A percentile compares a stretch with the other conserved stretches of the same genome.
phyloP scores from a whole-genome alignment of 2,888 invertebrate genomes.

The Drosophila differens region DNA sequence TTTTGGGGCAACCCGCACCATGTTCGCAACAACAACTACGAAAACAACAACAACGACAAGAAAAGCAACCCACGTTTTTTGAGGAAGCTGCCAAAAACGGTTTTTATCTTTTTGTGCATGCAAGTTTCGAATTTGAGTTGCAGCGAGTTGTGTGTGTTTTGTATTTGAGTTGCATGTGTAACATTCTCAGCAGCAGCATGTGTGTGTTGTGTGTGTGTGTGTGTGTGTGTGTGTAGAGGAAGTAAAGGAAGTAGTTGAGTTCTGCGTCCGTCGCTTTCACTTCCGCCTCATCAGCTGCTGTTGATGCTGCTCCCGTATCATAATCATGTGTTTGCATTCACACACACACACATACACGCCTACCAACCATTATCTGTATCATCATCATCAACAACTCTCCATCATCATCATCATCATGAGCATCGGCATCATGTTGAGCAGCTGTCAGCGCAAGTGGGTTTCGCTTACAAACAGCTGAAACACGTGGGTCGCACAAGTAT shows the following conservation, averaged over 20 bases:
- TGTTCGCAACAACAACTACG: slow-evolving; percentile 12
- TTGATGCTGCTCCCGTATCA: slow-evolving; percentile 46
- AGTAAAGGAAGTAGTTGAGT: slow-evolving; percentile 66
- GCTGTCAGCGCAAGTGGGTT: slow-evolving; percentile 59
- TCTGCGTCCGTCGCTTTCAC: slow-evolving; percentile 71
- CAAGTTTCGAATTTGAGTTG: slow-evolving; percentile 18
- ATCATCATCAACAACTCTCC: slow-evolving; percentile 12
- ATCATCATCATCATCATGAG: slow-evolving; percentile 22
- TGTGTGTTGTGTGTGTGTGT: slow-evolving; percentile 7
- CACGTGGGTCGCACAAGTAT: slow-evolving; percentile 55
- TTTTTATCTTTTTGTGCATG: slow-evolving; percentile 12
- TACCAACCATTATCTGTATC: slow-evolving; percentile 27
- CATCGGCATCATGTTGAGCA: slow-evolving; percentile 32
- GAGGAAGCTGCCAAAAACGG: slow-evolving; percentile 46
- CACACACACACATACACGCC: slow-evolving; percentile 26
- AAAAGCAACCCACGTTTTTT: neutral
- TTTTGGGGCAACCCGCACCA: slow-evolving; percentile 52
- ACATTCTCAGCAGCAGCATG: slow-evolving; percentile 4
- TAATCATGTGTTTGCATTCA: slow-evolving; percentile 23
- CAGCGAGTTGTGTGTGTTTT: neutral
- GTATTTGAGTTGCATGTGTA: slow-evolving; percentile 17
- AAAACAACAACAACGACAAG: neutral
- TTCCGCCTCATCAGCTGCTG: slow-evolving; percentile 75
- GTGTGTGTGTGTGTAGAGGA: slow-evolving; percentile 22
- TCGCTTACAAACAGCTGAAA: slow-evolving; percentile 47